A percentile compares a stretch with the other conserved stretches of the same genome.
These are phyloP conservation scores for Todus mexicanus DNA, from an alignment of 2,797 vertebrate genomes.

Conservation along the genomic window DNA sequence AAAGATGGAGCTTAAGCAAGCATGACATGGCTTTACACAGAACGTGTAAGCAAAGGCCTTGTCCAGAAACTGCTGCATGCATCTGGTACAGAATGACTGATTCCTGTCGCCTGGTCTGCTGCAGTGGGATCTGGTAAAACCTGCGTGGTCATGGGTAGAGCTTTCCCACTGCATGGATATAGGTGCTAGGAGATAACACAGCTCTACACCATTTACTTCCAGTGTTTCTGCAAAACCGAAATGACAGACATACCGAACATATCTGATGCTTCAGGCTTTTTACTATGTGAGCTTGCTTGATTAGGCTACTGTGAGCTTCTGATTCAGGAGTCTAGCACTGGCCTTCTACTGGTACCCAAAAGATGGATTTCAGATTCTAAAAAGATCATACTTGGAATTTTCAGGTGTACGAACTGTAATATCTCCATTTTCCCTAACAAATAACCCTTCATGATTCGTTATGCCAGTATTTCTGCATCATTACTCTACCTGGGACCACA, in stretches of 20 bases:
- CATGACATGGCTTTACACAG: not conserved
- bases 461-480: not conserved
- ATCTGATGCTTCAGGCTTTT: not conserved
- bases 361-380: not conserved
- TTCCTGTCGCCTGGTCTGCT: not conserved
- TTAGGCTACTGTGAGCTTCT: not conserved
- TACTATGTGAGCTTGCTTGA: not conserved
- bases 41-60: not conserved
- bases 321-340: not conserved
- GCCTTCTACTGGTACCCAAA: not conserved
- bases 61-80: not conserved
- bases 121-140: not conserved
- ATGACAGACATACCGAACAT: not conserved
- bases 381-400: not conserved
- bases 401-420: not conserved
- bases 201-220: not conserved
- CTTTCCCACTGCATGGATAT: not conserved
- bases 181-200: not conserved
- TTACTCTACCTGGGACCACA: not conserved
- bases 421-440: not conserved
- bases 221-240: not conserved
- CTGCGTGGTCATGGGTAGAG: accelerated
- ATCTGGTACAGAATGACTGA: not conserved
- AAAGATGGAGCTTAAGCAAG: not conserved
- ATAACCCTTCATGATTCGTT: not conserved